Evolutionary conservation across 2,888 invertebrate genomes (phyloP).

Genomic region (Tipula vernalis): DNA sequence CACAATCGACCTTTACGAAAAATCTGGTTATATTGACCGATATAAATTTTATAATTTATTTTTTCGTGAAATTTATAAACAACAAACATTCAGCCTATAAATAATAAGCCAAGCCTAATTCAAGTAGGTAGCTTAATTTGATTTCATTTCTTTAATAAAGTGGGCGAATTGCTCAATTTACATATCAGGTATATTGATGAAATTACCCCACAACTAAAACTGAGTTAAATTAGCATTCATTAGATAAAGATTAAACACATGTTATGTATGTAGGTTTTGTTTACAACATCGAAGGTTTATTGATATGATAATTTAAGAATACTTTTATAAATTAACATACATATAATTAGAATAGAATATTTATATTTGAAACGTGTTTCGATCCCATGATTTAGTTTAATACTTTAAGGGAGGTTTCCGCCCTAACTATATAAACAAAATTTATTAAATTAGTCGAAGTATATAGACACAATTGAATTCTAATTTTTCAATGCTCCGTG

Average conservation of each 20-base stretch:
- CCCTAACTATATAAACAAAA: neutral
- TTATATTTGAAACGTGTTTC: neutral
- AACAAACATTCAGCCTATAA: too few species aligned
- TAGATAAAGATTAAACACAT: neutral
- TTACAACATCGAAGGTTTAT: neutral
- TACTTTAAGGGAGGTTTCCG: neutral
- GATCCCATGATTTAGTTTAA: neutral
- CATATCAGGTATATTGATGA: neutral
- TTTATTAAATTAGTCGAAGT: neutral
- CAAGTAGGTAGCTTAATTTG: neutral
- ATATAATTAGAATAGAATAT: too few species aligned
- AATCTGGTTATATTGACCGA: too few species aligned
- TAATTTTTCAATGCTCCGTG: neutral
- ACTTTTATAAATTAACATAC: too few species aligned
- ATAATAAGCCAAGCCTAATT: neutral
- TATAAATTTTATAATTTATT: too few species aligned
- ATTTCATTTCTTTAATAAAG: neutral
- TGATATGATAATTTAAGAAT: neutral
- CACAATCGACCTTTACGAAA: too few species aligned
- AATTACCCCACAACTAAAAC: neutral
- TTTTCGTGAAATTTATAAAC: too few species aligned
- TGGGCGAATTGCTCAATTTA: neutral
- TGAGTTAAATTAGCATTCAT: neutral
- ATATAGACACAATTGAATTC: neutral
- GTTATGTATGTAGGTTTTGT: neutral